phyloP scores from a whole-genome alignment of 37 sponge, comb jelly and placozoan genomes.

The Eunapius fragilis region DNA sequence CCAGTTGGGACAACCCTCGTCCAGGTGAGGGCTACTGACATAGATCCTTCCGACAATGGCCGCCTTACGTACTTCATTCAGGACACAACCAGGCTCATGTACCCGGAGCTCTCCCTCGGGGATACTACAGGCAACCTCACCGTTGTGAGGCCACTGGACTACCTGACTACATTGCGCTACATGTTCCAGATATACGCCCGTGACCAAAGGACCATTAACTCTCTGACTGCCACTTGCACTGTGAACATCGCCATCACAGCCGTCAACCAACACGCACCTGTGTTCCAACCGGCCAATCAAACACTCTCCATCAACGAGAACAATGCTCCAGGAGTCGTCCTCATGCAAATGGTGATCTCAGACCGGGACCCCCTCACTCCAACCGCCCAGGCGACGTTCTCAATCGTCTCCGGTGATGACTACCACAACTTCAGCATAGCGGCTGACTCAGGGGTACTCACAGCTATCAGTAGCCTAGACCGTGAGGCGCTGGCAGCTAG shows the following conservation, averaged over 20 bases:
- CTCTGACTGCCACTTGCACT: background rate
- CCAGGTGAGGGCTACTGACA: conserved; percentile 55
- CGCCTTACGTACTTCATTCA: conserved; percentile 51
- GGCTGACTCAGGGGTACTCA: conserved; percentile 29
- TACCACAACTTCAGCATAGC: conserved; percentile 35
- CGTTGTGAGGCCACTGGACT: conserved; percentile 35
- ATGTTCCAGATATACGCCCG: conserved; percentile 19
- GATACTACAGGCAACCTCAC: conserved; percentile 34
- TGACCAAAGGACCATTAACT: conserved; percentile 11
- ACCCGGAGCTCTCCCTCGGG: conserved; percentile 55
- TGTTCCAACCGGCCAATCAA: conserved; percentile 20
- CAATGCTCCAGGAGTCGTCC: background rate
- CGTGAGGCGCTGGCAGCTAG: conserved; percentile 25
- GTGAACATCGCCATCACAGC: conserved; percentile 46
- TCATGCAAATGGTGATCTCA: conserved; percentile 18
- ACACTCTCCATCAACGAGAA: conserved; percentile 40
- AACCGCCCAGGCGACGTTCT: conserved; percentile 27
- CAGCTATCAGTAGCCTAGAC: conserved; percentile 19
- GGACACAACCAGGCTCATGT: background rate
- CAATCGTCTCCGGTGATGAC: conserved; percentile 36
- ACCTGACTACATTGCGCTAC: conserved; percentile 18
- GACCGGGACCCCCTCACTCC: conserved; percentile 61
- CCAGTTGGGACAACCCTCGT: conserved; percentile 23
- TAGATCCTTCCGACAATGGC: conserved; percentile 31
- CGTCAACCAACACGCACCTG: conserved; percentile 74